Percentiles rank a stretch among this genome's conserved stretches.
phyloP scores from a whole-genome alignment of 2,113 vertebrate genomes.

The Podiceps cristatus region DNA sequence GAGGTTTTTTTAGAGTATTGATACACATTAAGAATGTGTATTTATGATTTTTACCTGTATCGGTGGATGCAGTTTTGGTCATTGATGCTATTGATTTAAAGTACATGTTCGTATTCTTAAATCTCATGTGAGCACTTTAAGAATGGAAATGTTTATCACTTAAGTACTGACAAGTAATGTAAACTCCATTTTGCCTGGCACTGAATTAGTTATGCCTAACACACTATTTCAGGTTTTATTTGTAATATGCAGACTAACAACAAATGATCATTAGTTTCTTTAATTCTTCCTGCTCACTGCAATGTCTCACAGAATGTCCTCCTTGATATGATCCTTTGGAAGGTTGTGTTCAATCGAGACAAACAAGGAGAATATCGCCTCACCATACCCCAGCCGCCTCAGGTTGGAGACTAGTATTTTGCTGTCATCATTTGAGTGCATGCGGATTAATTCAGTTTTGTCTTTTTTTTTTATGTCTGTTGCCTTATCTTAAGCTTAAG shows the following conservation, averaged over 20 bases:
- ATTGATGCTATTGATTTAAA: not conserved
- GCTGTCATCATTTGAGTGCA: constrained; percentile 65
- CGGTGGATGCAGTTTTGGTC: not conserved
- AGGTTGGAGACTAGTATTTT: constrained; percentile 88
- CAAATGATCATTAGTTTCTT: constrained; percentile 80
- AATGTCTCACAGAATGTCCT: constrained; percentile 93
- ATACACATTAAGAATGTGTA: not conserved
- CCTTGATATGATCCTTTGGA: constrained; percentile 99
- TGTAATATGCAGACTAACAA: constrained; percentile 71
- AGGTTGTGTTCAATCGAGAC: constrained; percentile 97
- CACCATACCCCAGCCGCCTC: constrained; percentile 87
- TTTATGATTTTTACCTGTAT: not conserved
- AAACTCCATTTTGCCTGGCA: not conserved
- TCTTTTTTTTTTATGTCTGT: constrained; percentile 26
- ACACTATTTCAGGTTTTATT: constrained; percentile 52
- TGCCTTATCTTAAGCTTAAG: constrained; percentile 13
- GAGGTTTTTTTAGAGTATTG: not conserved
- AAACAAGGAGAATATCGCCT: constrained; percentile 91
- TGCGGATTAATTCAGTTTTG: constrained; percentile 41
- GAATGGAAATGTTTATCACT: not conserved
- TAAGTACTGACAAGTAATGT: not conserved
- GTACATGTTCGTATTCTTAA: not conserved
- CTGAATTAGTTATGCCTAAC: not conserved
- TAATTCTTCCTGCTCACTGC: constrained; percentile 88
- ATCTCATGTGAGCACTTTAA: not conserved